Base-by-base conservation (phyloP, 2,888 invertebrate genomes). In the Agapostemon virescens region DNA sequence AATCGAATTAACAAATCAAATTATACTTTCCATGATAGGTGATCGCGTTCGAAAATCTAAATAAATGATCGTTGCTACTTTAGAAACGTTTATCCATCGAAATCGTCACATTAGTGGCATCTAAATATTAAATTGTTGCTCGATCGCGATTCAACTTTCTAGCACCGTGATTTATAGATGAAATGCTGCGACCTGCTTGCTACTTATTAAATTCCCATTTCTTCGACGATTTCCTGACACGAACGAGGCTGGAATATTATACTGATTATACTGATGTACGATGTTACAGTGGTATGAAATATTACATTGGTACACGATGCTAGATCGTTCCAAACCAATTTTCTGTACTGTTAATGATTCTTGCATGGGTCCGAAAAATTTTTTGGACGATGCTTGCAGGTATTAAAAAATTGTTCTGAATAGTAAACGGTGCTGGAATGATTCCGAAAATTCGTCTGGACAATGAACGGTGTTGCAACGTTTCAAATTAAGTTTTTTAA, bases 121-220 rank as follows among this genome's bases (percentile, higher is more conserved):
- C 17, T 11, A 68, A 55, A 42, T 15, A 40, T 42, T 20, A 42
- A 58, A 61, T 61, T 58, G 9, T 40, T 17, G 11, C 33, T 42
- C 4, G 11, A 33, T 20, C 23, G 38, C 38, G 68, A 55, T 72
- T 77, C 52, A 38, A 78, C 79, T 73, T 78, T 78, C 69, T 69
- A 73, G 30, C 52, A 38, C 17, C 23, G n/a, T 80, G 78, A 80
- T 80, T 80, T 69, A 80, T 80, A 30, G 77, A 69, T 20, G 78
- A 77, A 72, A 72, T 42, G 72, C 64, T n/a, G 26, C 58, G 36
- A 20, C 40, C 23, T 1, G 72, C 42, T 63, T 38, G 38, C 26
- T 55, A 79, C 38, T 66, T 67, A 36, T 42, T 26, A 30, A 36
- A 20, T 42, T 49, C 30, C 5, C 33, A 63, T 68, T 49, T 67